Percentiles rank a stretch among this genome's conserved stretches.
phyloP scores from a whole-genome alignment of 2,888 invertebrate genomes.

The Nesidiocoris tenuis region DNA sequence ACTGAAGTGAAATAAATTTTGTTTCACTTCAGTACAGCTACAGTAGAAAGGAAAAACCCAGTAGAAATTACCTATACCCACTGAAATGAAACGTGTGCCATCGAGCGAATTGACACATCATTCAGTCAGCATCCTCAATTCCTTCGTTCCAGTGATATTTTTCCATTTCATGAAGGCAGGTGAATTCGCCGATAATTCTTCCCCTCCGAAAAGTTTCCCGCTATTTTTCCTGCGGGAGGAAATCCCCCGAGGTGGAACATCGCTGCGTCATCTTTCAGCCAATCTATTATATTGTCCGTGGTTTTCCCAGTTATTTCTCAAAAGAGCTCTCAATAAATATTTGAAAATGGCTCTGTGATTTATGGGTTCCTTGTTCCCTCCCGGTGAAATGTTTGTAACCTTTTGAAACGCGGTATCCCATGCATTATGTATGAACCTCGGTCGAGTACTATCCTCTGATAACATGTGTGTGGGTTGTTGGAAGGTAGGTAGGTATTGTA shows the following conservation, averaged over 20 bases:
- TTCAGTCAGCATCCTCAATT: too few species aligned
- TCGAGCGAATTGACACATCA: too few species aligned
- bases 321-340: neutral
- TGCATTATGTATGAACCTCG: neutral
- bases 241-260: neutral
- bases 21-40: too few species aligned
- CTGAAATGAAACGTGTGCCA: too few species aligned
- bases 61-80: too few species aligned
- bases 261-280: neutral
- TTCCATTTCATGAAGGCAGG: too few species aligned
- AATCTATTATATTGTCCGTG: neutral
- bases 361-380: neutral
- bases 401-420: neutral
- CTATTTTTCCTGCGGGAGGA: neutral
- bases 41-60: too few species aligned
- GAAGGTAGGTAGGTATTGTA: neutral
- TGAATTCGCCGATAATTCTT: too few species aligned
- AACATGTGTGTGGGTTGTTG: neutral
- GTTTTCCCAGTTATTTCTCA: neutral
- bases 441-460: neutral
- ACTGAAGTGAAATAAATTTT: too few species aligned
- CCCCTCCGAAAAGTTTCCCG: too few species aligned
- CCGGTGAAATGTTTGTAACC: neutral
- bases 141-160: too few species aligned
- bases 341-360: neutral